Base-by-base conservation (phyloP, 2,797 vertebrate species). In the Saxicola maurus region DNA sequence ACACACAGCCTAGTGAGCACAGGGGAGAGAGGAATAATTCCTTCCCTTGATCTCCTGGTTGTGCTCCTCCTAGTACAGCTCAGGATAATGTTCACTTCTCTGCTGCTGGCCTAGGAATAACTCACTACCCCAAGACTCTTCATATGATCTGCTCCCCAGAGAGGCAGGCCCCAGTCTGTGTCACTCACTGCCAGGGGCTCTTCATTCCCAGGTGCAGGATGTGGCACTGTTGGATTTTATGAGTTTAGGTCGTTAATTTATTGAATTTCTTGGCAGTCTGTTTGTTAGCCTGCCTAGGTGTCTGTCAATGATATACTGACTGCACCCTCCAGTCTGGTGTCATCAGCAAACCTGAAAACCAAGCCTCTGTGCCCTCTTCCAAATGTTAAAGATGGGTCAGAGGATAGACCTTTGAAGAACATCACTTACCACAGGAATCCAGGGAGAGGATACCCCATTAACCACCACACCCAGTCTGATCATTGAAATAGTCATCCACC, bases 81-180 rank as follows among this genome's bases (percentile, higher is more conserved):
- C 45, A 51, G 37, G 16, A 60, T 19, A 37, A 69, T 33, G 30
- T 13, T 81, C 48, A 31, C 14, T 31, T 38, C 31, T 66, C 57
- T 61, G 37, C 28, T 28, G 17, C 12, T 43, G 57, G 33, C n/a
- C 60, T 37, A 66, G 24, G 38, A 35, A 43, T 42, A 43, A 33
- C n/a, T 60, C 11, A 7, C 10, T 7, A 23, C 3, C 4, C 21
- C 2, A 0, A 21, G 31, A 15, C 10, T 38, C 46, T 42, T 60
- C 52, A 35, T 8, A 13, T 38, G 30, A 55, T 13, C 31, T 64
- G 31, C 52, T 55, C 15, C 8, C 24, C 25, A 42, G 23, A 35
- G 11, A 68, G 17, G 13, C 24, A 37, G 60, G 6, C 2, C 17
- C 17, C 30, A 30, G 12, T 5, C 42, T 46, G 33, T 37, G 69